Percentiles rank a stretch among this genome's conserved stretches.
phyloP scores from a whole-genome alignment of 2,113 vertebrate species.

The Lophura nycthemera region DNA sequence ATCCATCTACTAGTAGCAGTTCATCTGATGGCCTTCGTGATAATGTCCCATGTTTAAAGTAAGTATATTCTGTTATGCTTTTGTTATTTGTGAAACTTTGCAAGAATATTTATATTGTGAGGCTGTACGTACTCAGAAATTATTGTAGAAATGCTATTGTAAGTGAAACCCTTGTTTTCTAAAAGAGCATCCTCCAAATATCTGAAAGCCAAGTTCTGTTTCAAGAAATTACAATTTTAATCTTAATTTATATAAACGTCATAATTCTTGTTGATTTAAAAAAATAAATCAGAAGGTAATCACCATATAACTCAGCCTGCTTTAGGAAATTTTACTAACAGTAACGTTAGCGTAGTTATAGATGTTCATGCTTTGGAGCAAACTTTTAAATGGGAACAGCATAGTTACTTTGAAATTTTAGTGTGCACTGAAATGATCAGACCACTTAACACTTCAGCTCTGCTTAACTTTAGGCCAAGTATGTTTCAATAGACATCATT shows the following conservation, averaged over 20 bases:
- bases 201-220: background rate
- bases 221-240: background rate
- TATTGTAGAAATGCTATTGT: background rate
- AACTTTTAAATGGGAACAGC: background rate
- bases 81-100: background rate
- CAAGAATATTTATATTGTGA: background rate
- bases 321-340: background rate
- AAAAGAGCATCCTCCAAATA: background rate
- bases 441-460: background rate
- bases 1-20: constrained; percentile 95
- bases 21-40: constrained; percentile 93
- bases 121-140: background rate
- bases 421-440: background rate
- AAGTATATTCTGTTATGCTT: constrained; percentile 39
- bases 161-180: background rate
- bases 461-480: background rate
- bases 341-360: background rate
- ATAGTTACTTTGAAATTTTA: background rate
- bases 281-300: background rate
- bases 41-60: constrained; percentile 97
- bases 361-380: background rate
- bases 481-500: background rate
- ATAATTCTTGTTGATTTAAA: background rate
- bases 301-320: background rate
- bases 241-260: background rate